Conservation (phyloP, 2,113 vertebrate species). For the Addax nasomaculatus region DNA sequence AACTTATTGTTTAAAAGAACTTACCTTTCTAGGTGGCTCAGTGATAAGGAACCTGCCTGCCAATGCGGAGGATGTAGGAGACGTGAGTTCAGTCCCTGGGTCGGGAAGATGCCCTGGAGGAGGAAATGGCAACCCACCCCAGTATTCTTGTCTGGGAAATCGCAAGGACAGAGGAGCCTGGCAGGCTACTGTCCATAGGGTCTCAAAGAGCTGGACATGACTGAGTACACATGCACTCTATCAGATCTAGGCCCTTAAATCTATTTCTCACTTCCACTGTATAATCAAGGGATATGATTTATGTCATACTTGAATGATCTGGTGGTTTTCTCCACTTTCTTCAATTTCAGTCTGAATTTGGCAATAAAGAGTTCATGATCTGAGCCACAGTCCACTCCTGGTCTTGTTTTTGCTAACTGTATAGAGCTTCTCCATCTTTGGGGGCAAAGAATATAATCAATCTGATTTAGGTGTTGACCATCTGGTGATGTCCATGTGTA, state of each 20-base stretch:
- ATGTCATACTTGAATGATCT: background rate
- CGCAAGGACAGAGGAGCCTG: background rate
- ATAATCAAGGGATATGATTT: background rate
- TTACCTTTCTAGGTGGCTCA: background rate
- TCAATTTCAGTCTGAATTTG: background rate
- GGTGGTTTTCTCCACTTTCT: background rate
- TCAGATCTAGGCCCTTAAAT: background rate
- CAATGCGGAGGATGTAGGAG: background rate
- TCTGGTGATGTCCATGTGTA: background rate
- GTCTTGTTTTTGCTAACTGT: background rate
- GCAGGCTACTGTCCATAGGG: accelerated
- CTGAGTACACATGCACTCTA: background rate
- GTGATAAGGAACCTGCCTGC: background rate
- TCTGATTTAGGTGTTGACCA: background rate
- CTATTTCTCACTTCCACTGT: background rate
- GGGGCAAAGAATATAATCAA: background rate
- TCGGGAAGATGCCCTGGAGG: background rate
- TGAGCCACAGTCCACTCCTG: background rate
- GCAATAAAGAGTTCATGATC: background rate
- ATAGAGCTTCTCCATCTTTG: background rate
- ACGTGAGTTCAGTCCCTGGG: background rate
- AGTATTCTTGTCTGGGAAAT: background rate
- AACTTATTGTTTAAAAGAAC: background rate
- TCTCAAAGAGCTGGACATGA: background rate
- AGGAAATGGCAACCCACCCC: background rate